Evolutionary conservation across 2,113 vertebrate species (phyloP).

Genomic region (Amblyornis subalaris): DNA sequence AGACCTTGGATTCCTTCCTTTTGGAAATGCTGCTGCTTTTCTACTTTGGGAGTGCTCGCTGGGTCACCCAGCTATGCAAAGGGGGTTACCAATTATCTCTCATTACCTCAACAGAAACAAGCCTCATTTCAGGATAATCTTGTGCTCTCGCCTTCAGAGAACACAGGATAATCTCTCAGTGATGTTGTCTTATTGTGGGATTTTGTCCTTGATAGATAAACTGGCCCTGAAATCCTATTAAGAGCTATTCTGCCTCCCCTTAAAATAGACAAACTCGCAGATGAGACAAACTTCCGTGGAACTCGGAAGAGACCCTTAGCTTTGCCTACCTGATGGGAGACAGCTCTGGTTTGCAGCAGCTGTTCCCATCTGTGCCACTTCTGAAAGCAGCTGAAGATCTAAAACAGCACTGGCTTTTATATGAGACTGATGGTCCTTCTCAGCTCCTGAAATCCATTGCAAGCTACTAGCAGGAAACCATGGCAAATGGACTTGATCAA

Average conservation of each 20-base stretch:
- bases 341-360: not conserved
- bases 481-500: not conserved
- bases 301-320: not conserved
- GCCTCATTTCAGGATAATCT: not conserved
- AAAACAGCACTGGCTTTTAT: not conserved
- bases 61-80: not conserved
- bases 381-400: not conserved
- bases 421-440: not conserved
- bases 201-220: slow-evolving; percentile 29
- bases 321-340: not conserved
- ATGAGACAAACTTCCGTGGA: not conserved
- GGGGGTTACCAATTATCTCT: slow-evolving; percentile 13
- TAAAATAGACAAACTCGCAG: not conserved
- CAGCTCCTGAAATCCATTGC: not conserved
- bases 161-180: not conserved
- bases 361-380: not conserved
- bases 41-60: not conserved
- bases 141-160: slow-evolving; percentile 23
- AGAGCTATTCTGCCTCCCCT: not conserved
- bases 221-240: not conserved
- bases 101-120: slow-evolving; percentile 18
- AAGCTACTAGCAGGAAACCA: not conserved
- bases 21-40: slow-evolving; percentile 12
- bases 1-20: not conserved
- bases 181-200: not conserved